Conservation (phyloP, 2,113 vertebrate species). For the Heterotilapia buettikoferi region DNA sequence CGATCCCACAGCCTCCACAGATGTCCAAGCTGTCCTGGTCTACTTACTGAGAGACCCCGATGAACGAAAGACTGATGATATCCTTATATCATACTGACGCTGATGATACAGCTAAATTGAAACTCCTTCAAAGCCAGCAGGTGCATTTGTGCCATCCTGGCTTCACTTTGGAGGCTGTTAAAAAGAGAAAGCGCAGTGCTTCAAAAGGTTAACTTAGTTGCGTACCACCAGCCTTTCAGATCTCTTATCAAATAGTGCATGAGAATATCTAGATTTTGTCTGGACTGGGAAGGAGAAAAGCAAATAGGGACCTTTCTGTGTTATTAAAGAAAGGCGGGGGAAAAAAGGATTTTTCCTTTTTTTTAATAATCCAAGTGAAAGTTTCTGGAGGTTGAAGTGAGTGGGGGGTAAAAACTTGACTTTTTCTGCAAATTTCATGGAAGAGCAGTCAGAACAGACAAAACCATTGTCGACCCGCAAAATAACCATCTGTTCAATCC, state of each 20-base stretch:
- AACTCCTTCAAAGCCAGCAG: neutral
- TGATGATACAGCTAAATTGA: neutral
- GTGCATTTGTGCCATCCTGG: neutral
- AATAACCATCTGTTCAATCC: constrained; percentile 51
- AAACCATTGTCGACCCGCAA: constrained; percentile 36
- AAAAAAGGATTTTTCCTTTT: neutral
- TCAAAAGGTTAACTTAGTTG: constrained; percentile 14
- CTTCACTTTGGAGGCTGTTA: neutral
- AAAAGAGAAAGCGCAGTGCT: neutral
- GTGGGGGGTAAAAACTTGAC: neutral
- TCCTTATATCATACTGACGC: neutral
- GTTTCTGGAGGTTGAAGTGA: constrained; percentile 22
- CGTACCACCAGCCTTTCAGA: neutral
- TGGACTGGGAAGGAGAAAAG: neutral
- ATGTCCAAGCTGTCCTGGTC: neutral
- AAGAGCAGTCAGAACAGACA: constrained; percentile 38
- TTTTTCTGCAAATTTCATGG: constrained; percentile 30
- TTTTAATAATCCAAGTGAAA: neutral
- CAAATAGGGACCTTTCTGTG: neutral
- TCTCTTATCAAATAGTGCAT: constrained; percentile 24
- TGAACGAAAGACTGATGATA: neutral
- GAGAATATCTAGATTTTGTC: constrained; percentile 21
- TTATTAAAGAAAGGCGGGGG: neutral
- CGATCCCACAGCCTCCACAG: neutral
- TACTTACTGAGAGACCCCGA: neutral